A percentile compares a stretch with the other conserved stretches of the same genome.
These are phyloP conservation scores for Chironomus tepperi DNA, from an alignment of 1,140 invertebrate species.

Conservation along the genomic window DNA sequence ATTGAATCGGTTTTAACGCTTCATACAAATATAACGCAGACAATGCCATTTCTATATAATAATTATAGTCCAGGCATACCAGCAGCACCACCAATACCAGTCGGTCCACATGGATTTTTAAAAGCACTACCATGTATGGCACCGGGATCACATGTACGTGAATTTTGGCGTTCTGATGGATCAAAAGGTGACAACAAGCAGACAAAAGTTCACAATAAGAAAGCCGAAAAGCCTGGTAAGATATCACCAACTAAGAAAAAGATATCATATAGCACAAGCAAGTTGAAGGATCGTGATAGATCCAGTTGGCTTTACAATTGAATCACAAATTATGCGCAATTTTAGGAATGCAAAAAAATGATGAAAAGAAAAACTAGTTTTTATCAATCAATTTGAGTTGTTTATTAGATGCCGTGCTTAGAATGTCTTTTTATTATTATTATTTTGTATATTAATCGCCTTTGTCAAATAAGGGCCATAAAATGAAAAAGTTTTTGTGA, in stretches of 20 bases:
- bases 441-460: background rate
- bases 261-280: background rate
- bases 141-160: constrained; percentile 27
- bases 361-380: too few species aligned
- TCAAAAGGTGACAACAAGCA: background rate
- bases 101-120: constrained; percentile 36
- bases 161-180: background rate
- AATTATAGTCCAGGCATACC: constrained; percentile 35
- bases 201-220: background rate
- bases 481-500: background rate
- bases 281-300: constrained; percentile 17
- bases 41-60: constrained; percentile 39
- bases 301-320: constrained; percentile 16
- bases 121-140: constrained; percentile 38
- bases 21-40: constrained; percentile 38
- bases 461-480: background rate
- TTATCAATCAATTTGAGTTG: background rate
- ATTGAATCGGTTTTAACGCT: constrained; percentile 36
- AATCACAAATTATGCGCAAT: background rate
- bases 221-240: constrained; percentile 40
- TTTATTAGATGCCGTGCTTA: background rate
- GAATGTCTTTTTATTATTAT: background rate
- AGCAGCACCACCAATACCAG: constrained; percentile 37
- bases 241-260: constrained; percentile 37
- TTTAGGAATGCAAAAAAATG: background rate